A percentile compares a stretch with the other conserved stretches of the same genome.
phyloP scores from a whole-genome alignment of 2,797 vertebrate species.

The Spheniscus humboldti region DNA sequence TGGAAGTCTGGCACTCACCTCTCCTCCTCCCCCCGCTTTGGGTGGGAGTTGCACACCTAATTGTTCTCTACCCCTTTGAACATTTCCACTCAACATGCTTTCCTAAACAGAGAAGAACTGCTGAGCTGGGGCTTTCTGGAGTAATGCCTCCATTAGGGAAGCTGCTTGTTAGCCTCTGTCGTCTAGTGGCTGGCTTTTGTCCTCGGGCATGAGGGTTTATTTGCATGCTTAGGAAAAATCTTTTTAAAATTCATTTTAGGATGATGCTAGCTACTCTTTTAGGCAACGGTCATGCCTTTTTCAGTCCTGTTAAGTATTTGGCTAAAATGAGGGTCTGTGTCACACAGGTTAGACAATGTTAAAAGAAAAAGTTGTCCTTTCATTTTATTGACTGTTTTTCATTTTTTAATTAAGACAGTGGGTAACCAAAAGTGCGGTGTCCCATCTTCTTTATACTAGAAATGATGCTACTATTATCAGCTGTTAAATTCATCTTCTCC shows the following conservation, averaged over 20 bases:
- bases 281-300: neutral
- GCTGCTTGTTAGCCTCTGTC: neutral
- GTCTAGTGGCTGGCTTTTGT: neutral
- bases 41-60: conserved; percentile 26
- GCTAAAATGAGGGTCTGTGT: neutral
- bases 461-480: neutral
- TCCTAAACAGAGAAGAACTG: neutral
- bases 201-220: neutral
- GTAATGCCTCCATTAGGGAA: neutral
- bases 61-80: conserved; percentile 48
- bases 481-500: neutral
- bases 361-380: neutral
- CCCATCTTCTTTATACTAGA: neutral
- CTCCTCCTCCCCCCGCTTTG: neutral
- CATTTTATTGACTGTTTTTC: neutral
- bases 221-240: neutral
- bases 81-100: conserved; percentile 28
- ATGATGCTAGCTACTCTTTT: neutral
- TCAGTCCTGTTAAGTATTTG: neutral
- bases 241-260: neutral
- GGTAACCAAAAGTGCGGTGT: neutral
- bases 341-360: neutral
- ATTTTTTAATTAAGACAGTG: neutral
- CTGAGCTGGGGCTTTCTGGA: conserved; percentile 15
- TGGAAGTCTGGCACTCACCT: conserved; percentile 18